Percentiles rank a stretch among this genome's conserved stretches.
Evolutionary conservation across 2,113 vertebrate genomes (phyloP).

Genomic region (Platichthys stellatus): DNA sequence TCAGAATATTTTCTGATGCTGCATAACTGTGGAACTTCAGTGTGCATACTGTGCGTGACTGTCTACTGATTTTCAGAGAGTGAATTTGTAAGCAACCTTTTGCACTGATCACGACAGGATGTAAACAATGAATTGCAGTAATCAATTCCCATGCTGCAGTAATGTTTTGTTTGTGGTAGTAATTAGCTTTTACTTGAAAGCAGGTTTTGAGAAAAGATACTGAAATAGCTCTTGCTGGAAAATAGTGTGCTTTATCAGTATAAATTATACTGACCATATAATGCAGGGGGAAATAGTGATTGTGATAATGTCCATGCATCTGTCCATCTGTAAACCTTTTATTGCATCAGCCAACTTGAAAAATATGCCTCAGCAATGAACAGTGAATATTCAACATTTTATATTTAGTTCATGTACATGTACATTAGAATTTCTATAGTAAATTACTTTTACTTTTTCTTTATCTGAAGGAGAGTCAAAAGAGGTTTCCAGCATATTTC

Average conservation of each 20-base stretch:
- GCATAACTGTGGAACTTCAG: background rate
- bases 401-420: background rate
- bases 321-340: too few relatives aligned
- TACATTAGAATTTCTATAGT: background rate
- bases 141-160: background rate
- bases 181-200: background rate
- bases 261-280: background rate
- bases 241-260: background rate
- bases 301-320: background rate
- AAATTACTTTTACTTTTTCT: background rate
- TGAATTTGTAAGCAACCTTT: background rate
- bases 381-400: too few relatives aligned
- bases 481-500: background rate
- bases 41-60: background rate
- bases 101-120: background rate
- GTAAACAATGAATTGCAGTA: conserved; percentile 6
- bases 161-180: conserved; percentile 16
- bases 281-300: too few relatives aligned
- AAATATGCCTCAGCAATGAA: too few relatives aligned
- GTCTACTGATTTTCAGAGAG: background rate
- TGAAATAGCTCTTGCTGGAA: background rate
- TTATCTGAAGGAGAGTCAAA: background rate
- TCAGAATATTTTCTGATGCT: background rate
- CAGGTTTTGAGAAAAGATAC: background rate
- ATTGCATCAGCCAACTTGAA: too few relatives aligned